Conservation (phyloP, 2,113 vertebrate genomes). For the Atractosteus spatula region DNA sequence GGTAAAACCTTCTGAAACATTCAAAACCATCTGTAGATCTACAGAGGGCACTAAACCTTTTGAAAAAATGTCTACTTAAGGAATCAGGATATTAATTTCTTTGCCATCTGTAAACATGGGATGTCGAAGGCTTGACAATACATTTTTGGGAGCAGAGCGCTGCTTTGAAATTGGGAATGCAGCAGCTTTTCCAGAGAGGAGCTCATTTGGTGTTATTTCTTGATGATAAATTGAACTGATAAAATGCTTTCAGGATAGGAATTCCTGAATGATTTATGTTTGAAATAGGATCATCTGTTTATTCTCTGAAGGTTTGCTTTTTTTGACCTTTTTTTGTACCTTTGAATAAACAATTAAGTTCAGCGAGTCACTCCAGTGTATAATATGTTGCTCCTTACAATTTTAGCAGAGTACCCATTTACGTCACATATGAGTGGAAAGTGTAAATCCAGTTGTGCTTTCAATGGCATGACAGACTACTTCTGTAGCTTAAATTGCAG, state of each 20-base stretch:
- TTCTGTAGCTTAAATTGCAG: slow-evolving; percentile 65
- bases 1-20: too few species aligned
- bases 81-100: too few species aligned
- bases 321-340: slow-evolving; percentile 35
- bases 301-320: slow-evolving; percentile 25
- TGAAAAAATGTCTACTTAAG: too few species aligned
- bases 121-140: background rate
- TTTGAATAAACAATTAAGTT: slow-evolving; percentile 59
- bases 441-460: slow-evolving; percentile 69
- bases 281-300: slow-evolving; percentile 35
- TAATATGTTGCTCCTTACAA: slow-evolving; percentile 21
- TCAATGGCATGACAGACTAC: slow-evolving; percentile 64
- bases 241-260: slow-evolving; percentile 30
- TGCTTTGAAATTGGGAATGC: slow-evolving; percentile 9
- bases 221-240: slow-evolving; percentile 26
- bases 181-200: slow-evolving; percentile 1
- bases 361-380: slow-evolving; percentile 46
- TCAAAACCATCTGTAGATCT: too few species aligned
- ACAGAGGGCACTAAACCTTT: too few species aligned
- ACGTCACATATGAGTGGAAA: slow-evolving; percentile 53
- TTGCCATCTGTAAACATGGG: too few species aligned
- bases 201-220: slow-evolving; percentile 24
- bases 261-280: slow-evolving; percentile 32
- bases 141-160: slow-evolving; percentile 11
- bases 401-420: slow-evolving; percentile 42